These are phyloP conservation scores for Drosophila yakuba DNA, from an alignment of 1,140 invertebrate genomes.

Conservation along the genomic window DNA sequence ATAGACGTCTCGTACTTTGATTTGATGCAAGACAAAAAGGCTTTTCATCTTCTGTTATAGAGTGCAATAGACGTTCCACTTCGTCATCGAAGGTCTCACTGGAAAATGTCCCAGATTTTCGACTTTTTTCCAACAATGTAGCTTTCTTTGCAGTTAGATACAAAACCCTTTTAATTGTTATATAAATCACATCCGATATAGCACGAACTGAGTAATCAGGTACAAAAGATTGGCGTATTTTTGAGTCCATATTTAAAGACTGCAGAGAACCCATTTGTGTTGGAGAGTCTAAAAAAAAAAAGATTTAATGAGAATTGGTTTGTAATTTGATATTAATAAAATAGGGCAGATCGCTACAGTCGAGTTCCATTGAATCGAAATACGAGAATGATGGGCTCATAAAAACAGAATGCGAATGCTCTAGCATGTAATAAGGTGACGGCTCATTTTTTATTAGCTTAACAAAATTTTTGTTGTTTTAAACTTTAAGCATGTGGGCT, in stretches of 20 bases:
- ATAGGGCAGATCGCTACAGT: too few relatives aligned
- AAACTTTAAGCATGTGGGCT: too few relatives aligned
- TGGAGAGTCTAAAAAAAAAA: slow-evolving; percentile 86
- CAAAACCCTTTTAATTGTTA: slow-evolving; percentile 91
- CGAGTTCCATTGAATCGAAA: too few relatives aligned
- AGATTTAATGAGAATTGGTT: background rate
- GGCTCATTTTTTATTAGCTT: too few relatives aligned
- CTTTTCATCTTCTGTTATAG: slow-evolving; percentile 69
- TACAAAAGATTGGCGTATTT: slow-evolving; percentile 92
- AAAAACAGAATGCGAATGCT: too few relatives aligned
- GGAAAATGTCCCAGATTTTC: slow-evolving; percentile 85
- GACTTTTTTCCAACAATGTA: slow-evolving; percentile 91
- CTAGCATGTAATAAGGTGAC: too few relatives aligned
- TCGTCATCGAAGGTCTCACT: slow-evolving; percentile 90
- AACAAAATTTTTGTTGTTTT: too few relatives aligned
- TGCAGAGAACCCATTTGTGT: slow-evolving; percentile 89
- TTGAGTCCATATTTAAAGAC: slow-evolving; percentile 91
- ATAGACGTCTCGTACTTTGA: slow-evolving; percentile 38
- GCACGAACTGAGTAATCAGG: slow-evolving; percentile 97
- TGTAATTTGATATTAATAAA: too few relatives aligned
- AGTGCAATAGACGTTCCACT: slow-evolving; percentile 88
- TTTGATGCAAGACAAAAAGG: slow-evolving; percentile 32
- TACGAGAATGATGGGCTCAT: too few relatives aligned
- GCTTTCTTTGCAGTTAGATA: slow-evolving; percentile 96
- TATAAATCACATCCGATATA: slow-evolving; percentile 92